Conservation (phyloP, 2,888 invertebrate species). For the Harpalus rufipes region DNA sequence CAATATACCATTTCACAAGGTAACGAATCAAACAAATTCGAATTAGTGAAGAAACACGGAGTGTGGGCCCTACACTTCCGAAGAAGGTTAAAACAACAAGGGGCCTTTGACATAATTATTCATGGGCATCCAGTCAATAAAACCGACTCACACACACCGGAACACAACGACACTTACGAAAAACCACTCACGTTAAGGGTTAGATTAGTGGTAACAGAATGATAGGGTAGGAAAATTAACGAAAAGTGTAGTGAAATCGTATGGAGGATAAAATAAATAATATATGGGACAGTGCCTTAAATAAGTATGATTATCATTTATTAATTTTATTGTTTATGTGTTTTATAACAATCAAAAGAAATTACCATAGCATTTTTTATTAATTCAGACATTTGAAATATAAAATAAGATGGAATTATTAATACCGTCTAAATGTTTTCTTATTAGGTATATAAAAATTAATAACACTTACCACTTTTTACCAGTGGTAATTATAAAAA, state of each 20-base stretch:
- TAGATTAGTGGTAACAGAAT: conserved; percentile 78
- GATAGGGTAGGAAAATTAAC: conserved; percentile 42
- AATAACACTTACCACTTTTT: too few relatives aligned
- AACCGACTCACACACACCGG: conserved; percentile 69
- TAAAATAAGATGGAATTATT: too few relatives aligned
- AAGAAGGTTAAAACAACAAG: conserved; percentile 79
- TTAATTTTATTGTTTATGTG: neutral
- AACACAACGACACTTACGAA: conserved; percentile 77
- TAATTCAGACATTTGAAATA: too few relatives aligned
- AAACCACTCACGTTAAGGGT: conserved; percentile 80
- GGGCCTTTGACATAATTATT: conserved; percentile 80
- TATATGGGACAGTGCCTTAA: too few relatives aligned
- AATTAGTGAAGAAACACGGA: conserved; percentile 80
- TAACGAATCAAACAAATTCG: conserved; percentile 80
- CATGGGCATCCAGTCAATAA: conserved; percentile 76
- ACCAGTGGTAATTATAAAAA: too few relatives aligned
- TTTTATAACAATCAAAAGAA: too few relatives aligned
- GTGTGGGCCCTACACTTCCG: conserved; percentile 82
- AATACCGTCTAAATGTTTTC: too few relatives aligned
- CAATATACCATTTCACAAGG: conserved; percentile 80
- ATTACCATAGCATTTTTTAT: too few relatives aligned
- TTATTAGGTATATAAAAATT: too few relatives aligned
- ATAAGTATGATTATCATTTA: too few relatives aligned
- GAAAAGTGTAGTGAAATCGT: neutral
- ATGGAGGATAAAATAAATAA: neutral